phyloP scores from a whole-genome alignment of 2,113 vertebrate genomes.

The Galemys pyrenaicus region DNA sequence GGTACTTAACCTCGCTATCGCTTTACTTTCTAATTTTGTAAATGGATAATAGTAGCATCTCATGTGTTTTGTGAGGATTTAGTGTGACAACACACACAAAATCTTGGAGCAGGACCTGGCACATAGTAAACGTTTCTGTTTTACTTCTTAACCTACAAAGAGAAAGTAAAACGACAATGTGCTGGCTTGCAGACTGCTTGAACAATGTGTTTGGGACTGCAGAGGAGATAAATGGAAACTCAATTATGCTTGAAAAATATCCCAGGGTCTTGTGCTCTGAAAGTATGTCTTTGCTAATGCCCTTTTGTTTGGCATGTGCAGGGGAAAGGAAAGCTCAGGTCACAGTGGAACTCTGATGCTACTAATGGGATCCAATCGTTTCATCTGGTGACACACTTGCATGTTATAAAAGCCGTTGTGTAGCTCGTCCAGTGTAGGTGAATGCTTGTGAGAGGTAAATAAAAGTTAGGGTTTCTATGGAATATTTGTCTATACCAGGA shows the following conservation, averaged over 20 bases:
- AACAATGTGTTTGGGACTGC: slow-evolving; percentile 54
- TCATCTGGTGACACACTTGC: background rate
- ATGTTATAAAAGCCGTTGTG: background rate
- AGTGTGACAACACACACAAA: background rate
- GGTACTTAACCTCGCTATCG: background rate
- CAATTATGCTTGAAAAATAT: slow-evolving; percentile 66
- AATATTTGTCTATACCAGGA: background rate
- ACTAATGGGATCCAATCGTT: background rate
- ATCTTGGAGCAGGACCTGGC: background rate
- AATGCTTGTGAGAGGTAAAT: background rate
- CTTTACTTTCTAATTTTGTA: background rate
- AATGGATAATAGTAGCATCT: background rate
- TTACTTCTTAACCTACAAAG: slow-evolving; percentile 1
- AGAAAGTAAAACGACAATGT: background rate
- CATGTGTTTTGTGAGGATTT: background rate
- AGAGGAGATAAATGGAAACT: slow-evolving; percentile 57
- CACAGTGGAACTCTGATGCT: background rate
- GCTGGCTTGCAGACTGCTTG: background rate
- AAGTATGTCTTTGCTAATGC: background rate
- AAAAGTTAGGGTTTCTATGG: background rate
- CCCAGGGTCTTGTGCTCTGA: slow-evolving; percentile 17
- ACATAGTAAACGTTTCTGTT: background rate
- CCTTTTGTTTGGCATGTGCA: background rate
- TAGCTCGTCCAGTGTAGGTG: background rate
- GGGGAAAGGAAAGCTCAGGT: background rate